These are phyloP conservation scores for Campaea margaritaria DNA, from an alignment of 2,888 invertebrate genomes.

Conservation along the genomic window DNA sequence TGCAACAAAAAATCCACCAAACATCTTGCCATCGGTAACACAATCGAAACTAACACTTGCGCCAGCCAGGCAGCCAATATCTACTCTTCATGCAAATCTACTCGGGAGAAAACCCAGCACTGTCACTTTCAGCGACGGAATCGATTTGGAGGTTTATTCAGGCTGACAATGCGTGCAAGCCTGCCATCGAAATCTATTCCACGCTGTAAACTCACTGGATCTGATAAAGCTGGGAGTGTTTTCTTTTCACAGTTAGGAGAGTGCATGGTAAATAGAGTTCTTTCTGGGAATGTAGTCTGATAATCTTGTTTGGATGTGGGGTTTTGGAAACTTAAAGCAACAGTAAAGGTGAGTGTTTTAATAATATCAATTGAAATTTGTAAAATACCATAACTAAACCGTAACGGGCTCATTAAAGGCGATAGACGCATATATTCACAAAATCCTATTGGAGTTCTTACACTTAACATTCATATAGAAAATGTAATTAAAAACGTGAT, in stretches of 20 bases:
- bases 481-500: no score
- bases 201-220: slow-evolving; percentile 52
- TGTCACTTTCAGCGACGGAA: slow-evolving; percentile 82
- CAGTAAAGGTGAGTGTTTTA: no score
- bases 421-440: no score
- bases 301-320: neutral
- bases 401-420: no score
- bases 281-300: neutral
- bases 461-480: no score
- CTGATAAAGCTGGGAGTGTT: slow-evolving; percentile 24
- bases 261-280: slow-evolving; percentile 17
- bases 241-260: slow-evolving; percentile 20
- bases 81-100: slow-evolving; percentile 81
- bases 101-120: slow-evolving; percentile 68
- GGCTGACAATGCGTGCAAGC: slow-evolving; percentile 79
- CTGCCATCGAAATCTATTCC: slow-evolving; percentile 70
- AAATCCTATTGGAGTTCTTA: no score
- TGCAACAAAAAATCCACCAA: no score
- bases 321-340: neutral
- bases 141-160: slow-evolving; percentile 84
- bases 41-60: slow-evolving; percentile 35
- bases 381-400: no score
- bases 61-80: slow-evolving; percentile 61
- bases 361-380: no score
- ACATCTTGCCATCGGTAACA: neutral